phyloP scores from a whole-genome alignment of 1,140 invertebrate genomes.

The Drosophila novamexicana region DNA sequence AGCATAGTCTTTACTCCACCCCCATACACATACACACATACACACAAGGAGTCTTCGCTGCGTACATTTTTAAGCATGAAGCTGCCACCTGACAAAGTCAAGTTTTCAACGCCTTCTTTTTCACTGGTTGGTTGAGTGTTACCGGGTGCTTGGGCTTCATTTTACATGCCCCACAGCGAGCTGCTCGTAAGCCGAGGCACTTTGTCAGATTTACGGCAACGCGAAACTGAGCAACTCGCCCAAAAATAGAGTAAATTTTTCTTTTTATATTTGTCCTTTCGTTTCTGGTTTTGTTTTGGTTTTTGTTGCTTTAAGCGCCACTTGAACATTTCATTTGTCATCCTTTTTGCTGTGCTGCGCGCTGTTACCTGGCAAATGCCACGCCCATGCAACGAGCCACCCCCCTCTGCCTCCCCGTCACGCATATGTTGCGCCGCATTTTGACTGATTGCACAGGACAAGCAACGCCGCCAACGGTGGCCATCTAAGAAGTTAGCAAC shows the following conservation, averaged over 20 bases:
- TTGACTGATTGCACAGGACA: conserved; percentile 78
- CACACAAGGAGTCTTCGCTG: background rate
- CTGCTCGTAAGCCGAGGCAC: conserved; percentile 64
- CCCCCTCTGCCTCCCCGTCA: conserved; percentile 10
- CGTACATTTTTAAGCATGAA: conserved; percentile 5
- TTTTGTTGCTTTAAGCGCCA: conserved; percentile 69
- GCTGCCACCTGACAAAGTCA: conserved; percentile 39
- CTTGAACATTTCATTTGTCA: conserved; percentile 82
- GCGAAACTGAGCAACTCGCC: conserved; percentile 44
- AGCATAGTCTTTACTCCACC: conserved; percentile 44
- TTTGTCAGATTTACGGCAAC: conserved; percentile 66
- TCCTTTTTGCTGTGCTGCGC: conserved; percentile 63
- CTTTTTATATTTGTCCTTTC: background rate
- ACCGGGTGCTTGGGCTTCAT: conserved; percentile 40
- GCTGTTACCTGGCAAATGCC: conserved; percentile 59
- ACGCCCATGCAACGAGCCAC: conserved; percentile 32
- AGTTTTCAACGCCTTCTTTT: conserved; percentile 45
- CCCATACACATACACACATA: conserved; percentile 15
- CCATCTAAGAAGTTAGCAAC: conserved; percentile 26
- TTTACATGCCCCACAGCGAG: conserved; percentile 59
- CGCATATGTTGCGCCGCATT: conserved; percentile 78
- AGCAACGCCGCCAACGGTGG: conserved; percentile 19
- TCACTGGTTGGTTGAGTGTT: conserved; percentile 4
- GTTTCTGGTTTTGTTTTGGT: conserved; percentile 37
- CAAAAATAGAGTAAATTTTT: conserved; percentile 57